Conservation (phyloP, 1,140 invertebrate genomes). For the Campoletis sonorensis region DNA sequence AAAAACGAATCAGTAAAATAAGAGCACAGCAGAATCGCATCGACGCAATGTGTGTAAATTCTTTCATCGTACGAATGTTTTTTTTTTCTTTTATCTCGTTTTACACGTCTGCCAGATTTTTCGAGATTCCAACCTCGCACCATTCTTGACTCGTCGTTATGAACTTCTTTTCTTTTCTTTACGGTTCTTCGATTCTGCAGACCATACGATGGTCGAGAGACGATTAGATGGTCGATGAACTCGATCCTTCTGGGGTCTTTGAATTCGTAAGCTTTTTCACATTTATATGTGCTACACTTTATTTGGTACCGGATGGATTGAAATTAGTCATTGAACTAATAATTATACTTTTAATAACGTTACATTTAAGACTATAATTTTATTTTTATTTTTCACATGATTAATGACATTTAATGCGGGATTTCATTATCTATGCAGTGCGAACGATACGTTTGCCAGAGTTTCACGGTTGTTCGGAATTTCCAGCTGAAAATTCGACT, state of each 20-base stretch:
- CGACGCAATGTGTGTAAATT: neutral
- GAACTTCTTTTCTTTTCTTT: neutral
- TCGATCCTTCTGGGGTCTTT: conserved; percentile 10
- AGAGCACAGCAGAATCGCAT: neutral
- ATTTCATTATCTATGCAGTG: no score
- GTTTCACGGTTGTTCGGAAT: no score
- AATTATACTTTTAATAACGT: neutral
- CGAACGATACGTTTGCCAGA: no score
- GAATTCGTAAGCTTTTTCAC: neutral
- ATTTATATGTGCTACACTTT: neutral
- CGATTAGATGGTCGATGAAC: conserved; percentile 17
- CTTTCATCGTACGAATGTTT: neutral
- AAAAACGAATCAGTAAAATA: neutral
- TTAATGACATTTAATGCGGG: no score
- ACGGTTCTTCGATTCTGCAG: neutral
- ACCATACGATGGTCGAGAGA: neutral
- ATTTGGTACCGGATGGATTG: neutral
- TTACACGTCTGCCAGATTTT: neutral
- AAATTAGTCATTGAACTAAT: neutral
- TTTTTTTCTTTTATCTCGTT: neutral
- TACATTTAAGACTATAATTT: neutral
- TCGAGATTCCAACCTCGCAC: neutral
- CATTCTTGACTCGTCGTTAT: neutral
- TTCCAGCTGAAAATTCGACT: no score
- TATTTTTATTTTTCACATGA: no score